Evolutionary conservation across 2,113 vertebrate species (phyloP).

Genomic region (Ptilorrhoa leucosticta): DNA sequence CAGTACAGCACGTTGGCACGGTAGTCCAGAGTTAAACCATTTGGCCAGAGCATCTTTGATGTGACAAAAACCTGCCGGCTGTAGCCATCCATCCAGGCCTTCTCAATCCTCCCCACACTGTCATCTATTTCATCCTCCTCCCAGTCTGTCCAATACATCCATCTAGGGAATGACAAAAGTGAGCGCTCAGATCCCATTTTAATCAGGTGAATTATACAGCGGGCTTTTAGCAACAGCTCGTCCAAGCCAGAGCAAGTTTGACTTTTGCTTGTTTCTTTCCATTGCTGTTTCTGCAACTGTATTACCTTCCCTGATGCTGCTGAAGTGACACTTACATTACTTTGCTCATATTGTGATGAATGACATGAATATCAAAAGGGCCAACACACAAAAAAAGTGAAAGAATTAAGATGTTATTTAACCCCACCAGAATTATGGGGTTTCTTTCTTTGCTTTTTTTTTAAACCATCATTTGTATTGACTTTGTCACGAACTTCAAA

Average conservation of each 20-base stretch:
- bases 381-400: neutral
- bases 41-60: constrained; percentile 98
- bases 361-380: neutral
- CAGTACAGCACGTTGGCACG: constrained; percentile 88
- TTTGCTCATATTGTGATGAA: neutral
- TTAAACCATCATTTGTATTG: neutral
- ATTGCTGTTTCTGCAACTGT: neutral
- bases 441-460: neutral
- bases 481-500: constrained; percentile 19
- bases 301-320: neutral
- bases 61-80: constrained; percentile 92
- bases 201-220: neutral
- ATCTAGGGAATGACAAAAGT: constrained; percentile 74
- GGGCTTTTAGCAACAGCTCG: neutral
- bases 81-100: constrained; percentile 96
- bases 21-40: constrained; percentile 93
- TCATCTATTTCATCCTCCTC: constrained; percentile 96
- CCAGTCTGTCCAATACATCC: constrained; percentile 99
- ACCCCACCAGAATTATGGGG: neutral
- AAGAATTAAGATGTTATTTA: neutral
- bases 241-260: neutral
- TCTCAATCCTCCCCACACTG: constrained; percentile 96
- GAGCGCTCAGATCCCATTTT: neutral
- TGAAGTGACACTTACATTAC: neutral
- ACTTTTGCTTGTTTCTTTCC: neutral